Base-by-base conservation (phyloP, 2,113 vertebrate species). In the Dinomys branickii region DNA sequence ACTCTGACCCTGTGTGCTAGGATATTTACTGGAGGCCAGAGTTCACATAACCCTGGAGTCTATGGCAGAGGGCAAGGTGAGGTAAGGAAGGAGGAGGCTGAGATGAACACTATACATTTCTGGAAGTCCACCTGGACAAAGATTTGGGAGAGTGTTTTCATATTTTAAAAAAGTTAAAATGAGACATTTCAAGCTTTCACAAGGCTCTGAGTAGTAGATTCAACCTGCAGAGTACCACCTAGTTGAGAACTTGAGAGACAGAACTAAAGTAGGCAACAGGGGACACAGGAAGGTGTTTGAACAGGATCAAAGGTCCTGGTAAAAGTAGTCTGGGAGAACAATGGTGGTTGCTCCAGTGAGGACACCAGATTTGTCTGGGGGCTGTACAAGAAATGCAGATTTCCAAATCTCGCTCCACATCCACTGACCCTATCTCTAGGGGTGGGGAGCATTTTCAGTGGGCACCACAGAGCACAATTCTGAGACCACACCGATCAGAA, bases 121-220 rank as follows among this genome's bases (percentile, higher is more conserved):
- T 35, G 52, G 30, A 93, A 35, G 58, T 41, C 44, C 69, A 44
- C 6, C 54, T 56, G 33, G 26, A 50, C 41, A 77, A 26, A 83
- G 11, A 44, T 16, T 26, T 58, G 38, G 9, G 30, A 0, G 7
- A 24, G 7, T 44, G 26, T 89, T 67, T 93, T 58, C 44, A 85
- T 63, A 77, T 7, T 75, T 80, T 88, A n/a, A 80, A 92, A 91
- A 73, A 73, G 78, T 73, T 73, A 84, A 91, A 88, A 56, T 17
- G 71, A 80, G 73, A 92, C 63, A 71, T 52, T 73, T 88, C 4
- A 54, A 85, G 16, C 35, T 94, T 82, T 69, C 26, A 50, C 24
- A 90, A 88, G 44, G n/a, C 17, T 69, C n/a, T 61, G 71, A 63
- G 33, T 80, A 92, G 61, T 1, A 88, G 59, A 63, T 35, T 47